These are phyloP conservation scores for Geotrypetes seraphini DNA, from an alignment of 2,797 vertebrate genomes.

Conservation along the genomic window DNA sequence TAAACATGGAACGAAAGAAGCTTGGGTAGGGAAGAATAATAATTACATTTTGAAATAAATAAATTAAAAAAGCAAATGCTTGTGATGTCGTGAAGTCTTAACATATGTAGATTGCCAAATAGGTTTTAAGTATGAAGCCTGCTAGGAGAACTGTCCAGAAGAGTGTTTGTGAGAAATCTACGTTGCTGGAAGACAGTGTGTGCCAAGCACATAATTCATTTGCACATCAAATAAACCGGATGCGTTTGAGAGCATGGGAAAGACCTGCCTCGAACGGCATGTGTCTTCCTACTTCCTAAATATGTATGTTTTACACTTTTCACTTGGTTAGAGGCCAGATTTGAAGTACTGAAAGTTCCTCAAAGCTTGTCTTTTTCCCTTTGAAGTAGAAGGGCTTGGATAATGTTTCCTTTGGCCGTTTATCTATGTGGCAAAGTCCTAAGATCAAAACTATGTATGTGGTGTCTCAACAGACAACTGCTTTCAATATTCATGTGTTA, in stretches of 20 bases:
- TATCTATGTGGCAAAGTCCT: constrained; percentile 33
- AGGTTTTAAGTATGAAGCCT: constrained; percentile 10
- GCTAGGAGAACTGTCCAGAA: constrained; percentile 21
- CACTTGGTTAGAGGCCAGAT: constrained; percentile 40
- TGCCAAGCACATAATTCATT: constrained; percentile 37
- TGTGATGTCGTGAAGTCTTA: constrained; percentile 4
- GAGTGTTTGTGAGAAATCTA: constrained; percentile 17
- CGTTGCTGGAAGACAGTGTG: constrained; percentile 19
- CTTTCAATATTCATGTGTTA: constrained; percentile 1
- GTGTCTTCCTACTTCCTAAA: constrained; percentile 38
- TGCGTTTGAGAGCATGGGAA: constrained; percentile 35
- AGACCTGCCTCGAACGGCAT: constrained; percentile 30
- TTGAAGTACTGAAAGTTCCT: constrained; percentile 37
- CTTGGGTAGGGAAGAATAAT: too few relatives aligned
- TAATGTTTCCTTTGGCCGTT: constrained; percentile 55
- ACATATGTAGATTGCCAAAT: constrained; percentile 19
- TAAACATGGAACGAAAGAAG: too few relatives aligned
- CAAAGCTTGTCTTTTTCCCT: constrained; percentile 32
- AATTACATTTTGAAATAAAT: too few relatives aligned
- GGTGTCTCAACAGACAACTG: constrained; percentile 9
- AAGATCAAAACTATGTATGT: not conserved
- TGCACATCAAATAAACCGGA: constrained; percentile 33
- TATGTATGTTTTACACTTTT: constrained; percentile 35
- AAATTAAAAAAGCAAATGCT: constrained; percentile 3
- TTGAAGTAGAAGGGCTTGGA: constrained; percentile 52